phyloP scores from a whole-genome alignment of 2,797 vertebrate species.

The Apogon talboti region DNA sequence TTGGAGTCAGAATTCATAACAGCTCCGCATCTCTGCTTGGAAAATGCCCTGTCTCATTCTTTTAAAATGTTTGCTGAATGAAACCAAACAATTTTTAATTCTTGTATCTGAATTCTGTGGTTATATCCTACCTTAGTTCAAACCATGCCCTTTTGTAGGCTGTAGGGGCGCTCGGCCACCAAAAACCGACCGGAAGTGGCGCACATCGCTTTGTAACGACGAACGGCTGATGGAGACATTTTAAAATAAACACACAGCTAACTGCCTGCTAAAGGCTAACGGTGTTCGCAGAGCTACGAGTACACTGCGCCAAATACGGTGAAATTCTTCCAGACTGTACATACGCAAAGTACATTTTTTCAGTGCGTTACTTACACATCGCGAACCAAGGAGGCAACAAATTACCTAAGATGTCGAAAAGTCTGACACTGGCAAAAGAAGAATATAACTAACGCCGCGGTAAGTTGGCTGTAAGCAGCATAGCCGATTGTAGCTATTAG shows the following conservation, averaged over 20 bases:
- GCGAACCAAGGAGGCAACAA: constrained; percentile 20
- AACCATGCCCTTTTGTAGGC: no score
- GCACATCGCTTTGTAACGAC: constrained; percentile 73
- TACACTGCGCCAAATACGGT: constrained; percentile 58
- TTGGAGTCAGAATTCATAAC: no score
- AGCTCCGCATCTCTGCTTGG: no score
- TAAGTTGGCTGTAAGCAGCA: constrained; percentile 71
- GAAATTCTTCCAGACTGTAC: constrained; percentile 30
- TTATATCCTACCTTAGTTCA: no score
- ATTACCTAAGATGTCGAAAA: constrained; percentile 75
- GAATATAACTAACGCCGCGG: constrained; percentile 74
- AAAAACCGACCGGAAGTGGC: constrained; percentile 74
- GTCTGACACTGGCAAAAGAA: constrained; percentile 64
- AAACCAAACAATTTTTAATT: no score
- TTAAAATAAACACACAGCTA: constrained; percentile 83
- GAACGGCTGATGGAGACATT: constrained; percentile 84
- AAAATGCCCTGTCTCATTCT: no score
- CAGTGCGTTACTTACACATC: constrained; percentile 21
- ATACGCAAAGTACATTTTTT: constrained; percentile 18
- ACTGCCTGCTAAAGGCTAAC: constrained; percentile 64
- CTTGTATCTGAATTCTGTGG: no score
- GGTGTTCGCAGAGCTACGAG: constrained; percentile 56
- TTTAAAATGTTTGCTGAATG: no score
- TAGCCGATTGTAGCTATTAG: constrained; percentile 24
- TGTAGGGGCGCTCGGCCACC: constrained; percentile 9